Evolutionary conservation across 2,888 invertebrate genomes (phyloP), one percentile per base, ranked within the genome.

Genomic region (Ophion slaviceki): DNA sequence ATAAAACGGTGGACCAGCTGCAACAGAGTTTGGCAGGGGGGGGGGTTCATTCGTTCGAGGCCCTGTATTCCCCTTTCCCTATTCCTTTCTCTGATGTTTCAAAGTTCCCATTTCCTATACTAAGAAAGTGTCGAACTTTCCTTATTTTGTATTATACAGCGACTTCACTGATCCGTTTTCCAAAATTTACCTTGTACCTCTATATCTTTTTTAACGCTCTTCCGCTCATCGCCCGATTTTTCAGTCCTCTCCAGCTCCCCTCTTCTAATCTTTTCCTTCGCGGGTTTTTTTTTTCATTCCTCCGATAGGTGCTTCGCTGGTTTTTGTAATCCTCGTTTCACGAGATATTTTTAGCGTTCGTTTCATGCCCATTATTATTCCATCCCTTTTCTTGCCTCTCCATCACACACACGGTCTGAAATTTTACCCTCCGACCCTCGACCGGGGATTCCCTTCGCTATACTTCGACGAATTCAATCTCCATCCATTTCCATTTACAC

Each of bases 401-500:
- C 32, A 47, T 64, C 75, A 45, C 64, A 64, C 75, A 47, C 64
- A 40, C 75, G 66, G 20, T 11, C 64, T 62, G 20, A 24, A 24
- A 36, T 24, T 66, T 59, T 79, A 66, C 78, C 24, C 36, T 67
- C 47, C 32, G 36, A 72, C 40, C 62, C 79, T 71, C 76, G 59
- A 71, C 24, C 76, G 36, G 53, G 80, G 74, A 67, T 72, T 80
- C 74, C 64, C 66, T 80, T 40, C 53, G 74, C 74, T 80, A 80
- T 80, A 83, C 82, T 86, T 86, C 80, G 79, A 86, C 85, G 86
- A 88, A 88, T 88, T 89, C 89, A 88, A 89, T 89, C 88, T 89
- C 87, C 88, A 88, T 89, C 89, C 85, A 87, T 89, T 89, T 89
- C 89, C 89, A 89, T 89, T 89, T 89, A 89, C 87, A 86, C 86